phyloP scores from a whole-genome alignment of 1,140 invertebrate species.

The Harlomillsia oculata region DNA sequence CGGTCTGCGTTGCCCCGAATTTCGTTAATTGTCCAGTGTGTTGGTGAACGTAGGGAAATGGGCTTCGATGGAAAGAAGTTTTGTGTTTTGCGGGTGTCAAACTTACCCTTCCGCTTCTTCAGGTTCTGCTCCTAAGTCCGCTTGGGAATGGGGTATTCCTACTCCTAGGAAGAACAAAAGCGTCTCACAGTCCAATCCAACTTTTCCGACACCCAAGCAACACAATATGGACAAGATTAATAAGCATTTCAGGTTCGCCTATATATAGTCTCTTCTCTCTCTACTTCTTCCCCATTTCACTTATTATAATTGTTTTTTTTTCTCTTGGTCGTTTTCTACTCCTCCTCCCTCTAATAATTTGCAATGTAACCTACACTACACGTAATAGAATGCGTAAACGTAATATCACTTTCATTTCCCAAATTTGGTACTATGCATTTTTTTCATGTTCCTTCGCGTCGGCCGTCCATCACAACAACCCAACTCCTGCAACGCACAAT shows the following conservation, averaged over 20 bases:
- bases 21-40: constrained; percentile 21
- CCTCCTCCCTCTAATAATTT: too few relatives aligned
- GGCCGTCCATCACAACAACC: too few relatives aligned
- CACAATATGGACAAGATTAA: constrained; percentile 29
- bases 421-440: too few relatives aligned
- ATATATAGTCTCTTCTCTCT: too few relatives aligned
- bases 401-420: neutral
- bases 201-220: constrained; percentile 13
- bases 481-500: too few relatives aligned
- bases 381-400: neutral
- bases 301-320: too few relatives aligned
- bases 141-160: constrained; percentile 33
- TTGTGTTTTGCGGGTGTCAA: constrained; percentile 35
- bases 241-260: constrained; percentile 29
- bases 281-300: too few relatives aligned
- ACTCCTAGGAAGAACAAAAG: constrained; percentile 23
- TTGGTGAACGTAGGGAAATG: constrained; percentile 6
- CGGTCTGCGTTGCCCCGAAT: constrained; percentile 17
- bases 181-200: constrained; percentile 30
- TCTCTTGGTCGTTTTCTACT: too few relatives aligned
- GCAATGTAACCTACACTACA: too few relatives aligned
- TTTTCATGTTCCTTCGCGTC: too few relatives aligned
- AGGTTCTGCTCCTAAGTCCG: constrained; percentile 13
- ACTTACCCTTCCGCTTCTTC: constrained; percentile 21
- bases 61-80: constrained; percentile 27